phyloP scores from a whole-genome alignment of 2,888 invertebrate genomes.

The Orchesella flavescens region DNA sequence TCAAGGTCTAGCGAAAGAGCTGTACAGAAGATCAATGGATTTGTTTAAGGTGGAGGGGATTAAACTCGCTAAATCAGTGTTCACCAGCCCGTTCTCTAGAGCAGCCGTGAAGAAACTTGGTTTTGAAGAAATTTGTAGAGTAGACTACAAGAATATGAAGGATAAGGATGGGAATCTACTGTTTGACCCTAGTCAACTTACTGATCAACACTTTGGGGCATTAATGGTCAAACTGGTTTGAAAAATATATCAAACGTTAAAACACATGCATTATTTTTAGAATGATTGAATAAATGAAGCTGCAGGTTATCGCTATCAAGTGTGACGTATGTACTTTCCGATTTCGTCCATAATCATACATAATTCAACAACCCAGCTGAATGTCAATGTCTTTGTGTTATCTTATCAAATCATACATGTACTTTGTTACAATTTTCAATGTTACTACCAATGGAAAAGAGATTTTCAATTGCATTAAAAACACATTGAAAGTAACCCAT shows the following conservation, averaged over 20 bases:
- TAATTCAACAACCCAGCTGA: too few relatives aligned
- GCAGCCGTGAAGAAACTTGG: slow-evolving; percentile 35
- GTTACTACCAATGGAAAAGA: too few relatives aligned
- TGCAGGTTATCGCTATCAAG: too few relatives aligned
- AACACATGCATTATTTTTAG: too few relatives aligned
- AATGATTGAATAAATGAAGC: too few relatives aligned
- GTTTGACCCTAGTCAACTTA: background rate
- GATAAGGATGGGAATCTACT: slow-evolving; percentile 44
- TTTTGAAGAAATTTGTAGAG: slow-evolving; percentile 39
- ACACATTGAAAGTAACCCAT: too few relatives aligned
- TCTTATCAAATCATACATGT: too few relatives aligned
- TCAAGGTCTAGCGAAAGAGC: slow-evolving; percentile 43
- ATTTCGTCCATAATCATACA: too few relatives aligned
- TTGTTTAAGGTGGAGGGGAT: slow-evolving; percentile 53
- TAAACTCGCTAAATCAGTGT: slow-evolving; percentile 50
- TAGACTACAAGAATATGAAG: slow-evolving; percentile 28
- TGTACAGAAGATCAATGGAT: slow-evolving; percentile 36
- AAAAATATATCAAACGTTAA: background rate
- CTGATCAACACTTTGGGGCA: slow-evolving; percentile 14
- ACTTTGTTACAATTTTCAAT: too few relatives aligned
- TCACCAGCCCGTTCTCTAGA: slow-evolving; percentile 59
- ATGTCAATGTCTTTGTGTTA: too few relatives aligned
- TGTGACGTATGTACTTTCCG: too few relatives aligned
- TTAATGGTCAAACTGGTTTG: slow-evolving; percentile 6
- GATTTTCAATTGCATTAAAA: too few relatives aligned